Percentiles rank a stretch among this genome's conserved stretches.
These are phyloP conservation scores for Dinocampus coccinellae DNA, from an alignment of 2,888 invertebrate species.

Conservation along the genomic window DNA sequence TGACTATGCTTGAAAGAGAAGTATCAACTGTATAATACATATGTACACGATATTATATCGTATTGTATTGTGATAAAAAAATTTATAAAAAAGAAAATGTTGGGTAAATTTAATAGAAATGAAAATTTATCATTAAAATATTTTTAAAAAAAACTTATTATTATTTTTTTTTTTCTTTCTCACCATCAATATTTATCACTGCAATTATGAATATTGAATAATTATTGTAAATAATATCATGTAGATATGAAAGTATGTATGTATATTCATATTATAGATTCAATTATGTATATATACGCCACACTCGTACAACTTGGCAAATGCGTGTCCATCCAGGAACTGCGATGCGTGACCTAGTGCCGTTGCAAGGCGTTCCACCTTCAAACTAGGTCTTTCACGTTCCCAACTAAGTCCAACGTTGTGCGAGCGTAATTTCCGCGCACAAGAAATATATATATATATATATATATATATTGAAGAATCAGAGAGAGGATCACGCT, in stretches of 20 bases:
- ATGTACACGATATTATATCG: too few relatives aligned
- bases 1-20: conserved; percentile 1
- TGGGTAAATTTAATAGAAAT: too few relatives aligned
- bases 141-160: too few relatives aligned
- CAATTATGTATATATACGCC: not conserved
- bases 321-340: conserved; percentile 61
- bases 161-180: not conserved
- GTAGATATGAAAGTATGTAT: conserved; percentile 4
- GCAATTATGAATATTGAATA: too few relatives aligned
- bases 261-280: not conserved
- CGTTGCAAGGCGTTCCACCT: conserved; percentile 65
- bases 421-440: not conserved
- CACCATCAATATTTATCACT: too few relatives aligned
- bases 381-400: conserved; percentile 67
- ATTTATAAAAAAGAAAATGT: not conserved
- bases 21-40: not conserved
- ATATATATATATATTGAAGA: not conserved
- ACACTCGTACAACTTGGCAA: conserved; percentile 12
- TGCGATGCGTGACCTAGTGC: conserved; percentile 69
- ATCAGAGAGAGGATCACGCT: conserved; percentile 5
- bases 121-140: too few relatives aligned
- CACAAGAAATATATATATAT: conserved; percentile 4
- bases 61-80: too few relatives aligned
- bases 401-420: conserved; percentile 53
- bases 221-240: too few relatives aligned